A percentile compares a stretch with the other conserved stretches of the same genome.
phyloP scores from a whole-genome alignment of 2,797 vertebrate species.

The Poeciliopsis gracilis region DNA sequence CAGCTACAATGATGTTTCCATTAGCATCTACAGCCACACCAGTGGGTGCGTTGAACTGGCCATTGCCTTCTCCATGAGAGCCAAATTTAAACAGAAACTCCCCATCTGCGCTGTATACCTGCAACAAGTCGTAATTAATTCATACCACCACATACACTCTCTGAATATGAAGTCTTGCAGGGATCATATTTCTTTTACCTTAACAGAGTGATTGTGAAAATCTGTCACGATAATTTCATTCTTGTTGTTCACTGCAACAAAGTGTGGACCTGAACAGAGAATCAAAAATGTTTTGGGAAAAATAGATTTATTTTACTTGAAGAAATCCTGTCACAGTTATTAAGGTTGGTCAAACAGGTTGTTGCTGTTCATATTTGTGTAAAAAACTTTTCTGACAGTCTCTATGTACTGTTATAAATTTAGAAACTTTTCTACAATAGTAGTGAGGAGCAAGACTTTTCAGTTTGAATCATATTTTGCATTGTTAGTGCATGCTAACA shows the following conservation, averaged over 20 bases:
- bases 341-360: constrained; percentile 1
- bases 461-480: not conserved
- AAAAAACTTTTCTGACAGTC: not conserved
- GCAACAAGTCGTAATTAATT: constrained; percentile 21
- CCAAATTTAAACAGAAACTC: constrained; percentile 97
- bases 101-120: constrained; percentile 96
- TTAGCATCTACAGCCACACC: constrained; percentile 93
- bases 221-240: constrained; percentile 97
- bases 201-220: constrained; percentile 98
- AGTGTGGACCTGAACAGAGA: constrained; percentile 88
- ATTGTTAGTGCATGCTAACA: constrained; percentile 9
- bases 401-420: constrained; percentile 3
- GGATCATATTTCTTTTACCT: constrained; percentile 79
- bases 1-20: constrained; percentile 96
- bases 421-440: not conserved
- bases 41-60: constrained; percentile 96
- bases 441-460: constrained; percentile 4
- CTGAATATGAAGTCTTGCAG: not conserved
- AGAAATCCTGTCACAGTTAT: constrained; percentile 24
- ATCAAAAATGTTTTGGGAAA: not conserved
- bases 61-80: constrained; percentile 96
- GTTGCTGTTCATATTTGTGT: constrained; percentile 13
- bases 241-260: constrained; percentile 97
- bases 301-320: not conserved
- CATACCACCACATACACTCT: not conserved